Evolutionary conservation across 1,140 invertebrate genomes (phyloP).

Genomic region (Brachionus rubens): DNA sequence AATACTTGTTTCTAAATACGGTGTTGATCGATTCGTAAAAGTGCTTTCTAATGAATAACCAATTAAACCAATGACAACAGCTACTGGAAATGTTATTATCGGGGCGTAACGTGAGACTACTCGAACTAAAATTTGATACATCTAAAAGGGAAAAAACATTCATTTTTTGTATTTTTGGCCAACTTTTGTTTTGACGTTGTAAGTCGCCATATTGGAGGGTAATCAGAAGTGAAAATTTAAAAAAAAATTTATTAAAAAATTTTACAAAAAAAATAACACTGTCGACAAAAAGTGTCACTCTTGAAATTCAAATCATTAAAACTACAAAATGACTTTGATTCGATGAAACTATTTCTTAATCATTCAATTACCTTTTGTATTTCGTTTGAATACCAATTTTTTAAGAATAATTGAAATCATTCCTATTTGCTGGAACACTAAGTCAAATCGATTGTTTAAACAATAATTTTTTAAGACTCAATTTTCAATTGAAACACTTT

Average conservation of each 20-base stretch:
- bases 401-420: slow-evolving; percentile 26
- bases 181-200: not conserved
- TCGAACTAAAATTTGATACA: slow-evolving; percentile 33
- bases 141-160: not conserved
- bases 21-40: slow-evolving; percentile 16
- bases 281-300: not conserved
- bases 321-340: not conserved
- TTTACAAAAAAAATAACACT: not conserved
- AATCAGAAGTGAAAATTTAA: not conserved
- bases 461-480: no score
- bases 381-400: not conserved
- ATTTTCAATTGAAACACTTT: not conserved
- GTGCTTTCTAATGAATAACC: slow-evolving; percentile 37
- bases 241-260: not conserved
- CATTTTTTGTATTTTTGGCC: not conserved
- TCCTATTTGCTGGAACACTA: not conserved
- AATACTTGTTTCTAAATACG: not conserved
- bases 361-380: slow-evolving; percentile 9
- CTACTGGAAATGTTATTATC: slow-evolving; percentile 43
- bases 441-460: slow-evolving; percentile 6
- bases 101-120: slow-evolving; percentile 40
- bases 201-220: no score
- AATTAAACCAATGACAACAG: slow-evolving; percentile 39
- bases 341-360: not conserved
- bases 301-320: not conserved